Evolutionary conservation across 2,888 invertebrate species (phyloP), one percentile per base, ranked within the genome.

Genomic region (Dorcus parallelipipedus): DNA sequence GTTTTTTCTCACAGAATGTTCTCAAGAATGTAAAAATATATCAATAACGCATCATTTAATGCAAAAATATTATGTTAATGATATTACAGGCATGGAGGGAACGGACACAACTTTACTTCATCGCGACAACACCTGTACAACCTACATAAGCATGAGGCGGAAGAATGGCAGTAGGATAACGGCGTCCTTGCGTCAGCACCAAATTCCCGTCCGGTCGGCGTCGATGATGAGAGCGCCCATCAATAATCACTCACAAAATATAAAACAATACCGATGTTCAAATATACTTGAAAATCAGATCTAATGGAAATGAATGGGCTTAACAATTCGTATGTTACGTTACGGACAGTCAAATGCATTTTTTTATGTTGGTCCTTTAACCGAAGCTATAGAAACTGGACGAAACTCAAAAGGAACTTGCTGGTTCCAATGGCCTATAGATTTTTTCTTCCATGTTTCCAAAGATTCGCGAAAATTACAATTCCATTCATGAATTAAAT

Each of bases 101-200:
- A 78, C 77, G n/a, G 83, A 83, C 70, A 81, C 82, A 65, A 82
- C 83, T 59, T 77, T 81, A 60, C 78, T 86, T 20, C 83, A 85
- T 64, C 80, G 86, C 62, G 83, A 83, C 71, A 85, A 86, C 76
- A 86, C 86, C 14, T 83, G 82, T 74, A 85, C 84, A 58, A 85
- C 85, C 3, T 85, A 84, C 76, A 80, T 85, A 66, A 85, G 84
- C 72, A 80, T 84, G 67, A 79, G 83, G 55, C 78, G 82, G 47
- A 78, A 78, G 63, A 74, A 70, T 50, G 74, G 73, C 56, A 72
- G 67, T 33, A 73, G 71, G 42, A 50, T 63, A 42, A 54, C 58
- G 26, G 59, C 62, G 38, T 55, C 61, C 8, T 64, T 69, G 10
- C 65, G 69, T 6, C 64, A 63, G 52, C 67, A 67, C 43, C 73